A percentile compares a stretch with the other conserved stretches of the same genome.
Conservation (phyloP, 2,888 invertebrate species). For the Apeira syringaria region DNA sequence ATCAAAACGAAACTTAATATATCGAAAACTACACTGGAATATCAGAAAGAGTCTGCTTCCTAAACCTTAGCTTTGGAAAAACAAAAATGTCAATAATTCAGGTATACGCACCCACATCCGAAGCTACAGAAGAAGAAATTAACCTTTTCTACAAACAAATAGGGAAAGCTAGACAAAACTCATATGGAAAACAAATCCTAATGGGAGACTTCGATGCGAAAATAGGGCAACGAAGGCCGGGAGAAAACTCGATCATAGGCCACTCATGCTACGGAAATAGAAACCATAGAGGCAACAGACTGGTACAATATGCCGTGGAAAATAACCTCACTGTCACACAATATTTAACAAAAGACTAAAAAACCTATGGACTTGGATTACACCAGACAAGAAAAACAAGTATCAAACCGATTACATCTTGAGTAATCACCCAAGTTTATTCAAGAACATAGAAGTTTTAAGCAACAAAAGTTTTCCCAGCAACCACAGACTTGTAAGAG, state of each 20-base stretch:
- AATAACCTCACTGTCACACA: too few species aligned
- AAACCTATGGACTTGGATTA: too few species aligned
- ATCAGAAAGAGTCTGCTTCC: conserved; percentile 16
- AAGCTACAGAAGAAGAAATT: conserved; percentile 11
- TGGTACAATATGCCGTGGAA: too few species aligned
- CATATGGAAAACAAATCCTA: conserved; percentile 1
- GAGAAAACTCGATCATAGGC: conserved; percentile 6
- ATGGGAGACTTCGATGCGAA: conserved; percentile 20
- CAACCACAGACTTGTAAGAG: too few species aligned
- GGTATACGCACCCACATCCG: conserved; percentile 15
- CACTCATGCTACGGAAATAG: conserved; percentile 12
- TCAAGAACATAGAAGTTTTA: too few species aligned
- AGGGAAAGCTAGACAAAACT: neutral
- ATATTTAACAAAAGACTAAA: too few species aligned
- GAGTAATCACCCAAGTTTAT: too few species aligned
- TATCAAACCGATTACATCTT: too few species aligned
- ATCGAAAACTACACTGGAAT: conserved; percentile 13
- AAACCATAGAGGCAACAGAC: conserved; percentile 11
- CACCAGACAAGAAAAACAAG: too few species aligned
- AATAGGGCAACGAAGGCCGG: conserved; percentile 8
- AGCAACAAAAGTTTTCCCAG: too few species aligned
- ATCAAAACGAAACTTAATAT: neutral
- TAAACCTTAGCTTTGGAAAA: conserved; percentile 5
- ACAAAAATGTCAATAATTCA: conserved; percentile 12
- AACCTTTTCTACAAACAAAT: conserved; percentile 9